A percentile compares a stretch with the other conserved stretches of the same genome.
These are phyloP conservation scores for Agelaius tricolor DNA, from an alignment of 2,113 vertebrate species.

Conservation along the genomic window DNA sequence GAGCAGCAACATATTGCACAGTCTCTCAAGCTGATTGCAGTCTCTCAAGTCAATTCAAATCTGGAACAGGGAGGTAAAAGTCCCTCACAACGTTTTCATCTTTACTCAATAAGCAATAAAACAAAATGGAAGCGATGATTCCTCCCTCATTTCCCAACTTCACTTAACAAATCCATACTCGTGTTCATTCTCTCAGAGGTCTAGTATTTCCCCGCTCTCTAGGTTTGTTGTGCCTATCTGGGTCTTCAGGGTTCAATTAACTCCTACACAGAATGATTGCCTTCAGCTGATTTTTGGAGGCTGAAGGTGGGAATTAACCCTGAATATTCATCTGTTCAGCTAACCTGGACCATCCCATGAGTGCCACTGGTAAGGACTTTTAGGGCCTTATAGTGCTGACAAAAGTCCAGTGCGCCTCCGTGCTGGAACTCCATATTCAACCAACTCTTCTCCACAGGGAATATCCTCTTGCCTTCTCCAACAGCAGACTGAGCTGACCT, in stretches of 20 bases:
- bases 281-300: not conserved
- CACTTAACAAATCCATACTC: not conserved
- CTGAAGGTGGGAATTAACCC: not conserved
- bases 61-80: not conserved
- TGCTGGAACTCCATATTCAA: fast-evolving
- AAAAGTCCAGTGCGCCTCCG: not conserved
- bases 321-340: not conserved
- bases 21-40: not conserved
- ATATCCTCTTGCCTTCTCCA: not conserved
- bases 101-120: not conserved
- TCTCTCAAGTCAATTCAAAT: not conserved
- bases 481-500: not conserved
- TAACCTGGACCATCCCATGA: not conserved
- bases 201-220: not conserved
- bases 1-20: not conserved
- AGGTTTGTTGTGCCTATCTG: not conserved
- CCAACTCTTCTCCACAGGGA: not conserved
- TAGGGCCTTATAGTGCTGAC: not conserved
- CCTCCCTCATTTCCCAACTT: not conserved
- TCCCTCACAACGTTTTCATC: not conserved
- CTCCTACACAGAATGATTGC: not conserved
- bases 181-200: not conserved
- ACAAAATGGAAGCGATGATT: not conserved
- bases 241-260: not conserved
- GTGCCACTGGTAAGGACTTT: not conserved